Evolutionary conservation across 2,113 vertebrate species (phyloP).

Genomic region (human): DNA sequence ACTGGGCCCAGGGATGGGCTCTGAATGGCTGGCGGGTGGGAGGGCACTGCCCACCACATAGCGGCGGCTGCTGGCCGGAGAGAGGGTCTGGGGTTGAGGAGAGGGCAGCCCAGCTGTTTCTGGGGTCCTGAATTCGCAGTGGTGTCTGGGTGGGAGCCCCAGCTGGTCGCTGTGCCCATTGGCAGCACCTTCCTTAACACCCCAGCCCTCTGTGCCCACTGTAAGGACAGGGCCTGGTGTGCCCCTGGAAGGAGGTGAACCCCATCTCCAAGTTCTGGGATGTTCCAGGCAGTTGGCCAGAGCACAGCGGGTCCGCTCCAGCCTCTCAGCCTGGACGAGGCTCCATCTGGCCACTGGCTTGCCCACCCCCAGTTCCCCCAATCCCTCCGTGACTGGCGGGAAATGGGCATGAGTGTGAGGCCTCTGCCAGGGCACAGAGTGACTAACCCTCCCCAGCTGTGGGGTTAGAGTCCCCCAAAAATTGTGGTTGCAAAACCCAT

Average conservation of each 20-base stretch:
- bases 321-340: neutral
- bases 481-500: neutral
- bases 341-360: neutral
- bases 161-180: neutral
- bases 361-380: neutral
- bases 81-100: too few relatives aligned
- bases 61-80: neutral
- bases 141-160: accelerated
- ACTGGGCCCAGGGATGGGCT: neutral
- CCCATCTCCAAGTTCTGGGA: neutral
- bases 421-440: neutral
- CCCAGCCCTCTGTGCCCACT: neutral
- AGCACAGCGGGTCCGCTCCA: neutral
- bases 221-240: neutral
- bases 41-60: neutral
- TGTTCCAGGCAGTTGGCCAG: conserved; percentile 57
- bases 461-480: neutral
- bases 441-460: neutral
- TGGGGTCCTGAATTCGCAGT: neutral
- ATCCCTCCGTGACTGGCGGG: neutral
- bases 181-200: accelerated
- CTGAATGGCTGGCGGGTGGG: neutral
- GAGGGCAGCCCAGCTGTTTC: neutral
- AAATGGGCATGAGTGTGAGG: neutral
- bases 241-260: neutral